Conservation (phyloP, 1,140 invertebrate species). For the Diplogasteroides magnus region DNA sequence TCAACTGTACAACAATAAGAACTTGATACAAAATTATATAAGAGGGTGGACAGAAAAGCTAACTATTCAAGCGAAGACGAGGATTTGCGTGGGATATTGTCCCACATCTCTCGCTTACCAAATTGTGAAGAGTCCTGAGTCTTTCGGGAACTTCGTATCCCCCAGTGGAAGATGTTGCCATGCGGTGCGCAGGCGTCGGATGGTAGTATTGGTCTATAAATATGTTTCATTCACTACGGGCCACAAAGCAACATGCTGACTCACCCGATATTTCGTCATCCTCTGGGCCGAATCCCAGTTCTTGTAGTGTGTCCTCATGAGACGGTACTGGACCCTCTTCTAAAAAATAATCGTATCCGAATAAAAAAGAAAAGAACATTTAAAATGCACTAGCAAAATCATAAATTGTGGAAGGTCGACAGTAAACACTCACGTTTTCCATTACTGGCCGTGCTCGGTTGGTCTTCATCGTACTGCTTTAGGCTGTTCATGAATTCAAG, state of each 20-base stretch:
- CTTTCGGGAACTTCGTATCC: constrained; percentile 90
- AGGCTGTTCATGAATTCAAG: constrained; percentile 93
- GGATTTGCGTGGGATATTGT: too few relatives aligned
- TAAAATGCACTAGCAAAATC: background rate
- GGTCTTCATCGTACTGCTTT: constrained; percentile 77
- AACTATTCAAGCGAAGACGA: too few relatives aligned
- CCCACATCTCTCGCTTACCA: constrained; percentile 57
- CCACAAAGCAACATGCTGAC: background rate
- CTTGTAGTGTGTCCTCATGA: constrained; percentile 3
- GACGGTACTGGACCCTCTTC: background rate
- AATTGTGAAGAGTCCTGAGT: constrained; percentile 81
- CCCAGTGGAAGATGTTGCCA: background rate
- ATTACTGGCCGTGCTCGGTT: constrained; percentile 57
- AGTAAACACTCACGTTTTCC: constrained; percentile 2
- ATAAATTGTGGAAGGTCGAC: background rate
- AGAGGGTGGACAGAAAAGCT: too few relatives aligned
- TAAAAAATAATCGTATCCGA: background rate
- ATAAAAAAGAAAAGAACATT: background rate
- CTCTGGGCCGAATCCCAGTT: constrained; percentile 27
- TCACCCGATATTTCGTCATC: constrained; percentile 27
- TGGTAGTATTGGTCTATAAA: constrained; percentile 74
- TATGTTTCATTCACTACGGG: constrained; percentile 45
- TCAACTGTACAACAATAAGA: too few relatives aligned
- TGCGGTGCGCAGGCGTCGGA: background rate
- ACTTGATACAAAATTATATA: too few relatives aligned